These are phyloP conservation scores for Bombus impatiens DNA, from an alignment of 1,140 invertebrate genomes.

Conservation along the genomic window DNA sequence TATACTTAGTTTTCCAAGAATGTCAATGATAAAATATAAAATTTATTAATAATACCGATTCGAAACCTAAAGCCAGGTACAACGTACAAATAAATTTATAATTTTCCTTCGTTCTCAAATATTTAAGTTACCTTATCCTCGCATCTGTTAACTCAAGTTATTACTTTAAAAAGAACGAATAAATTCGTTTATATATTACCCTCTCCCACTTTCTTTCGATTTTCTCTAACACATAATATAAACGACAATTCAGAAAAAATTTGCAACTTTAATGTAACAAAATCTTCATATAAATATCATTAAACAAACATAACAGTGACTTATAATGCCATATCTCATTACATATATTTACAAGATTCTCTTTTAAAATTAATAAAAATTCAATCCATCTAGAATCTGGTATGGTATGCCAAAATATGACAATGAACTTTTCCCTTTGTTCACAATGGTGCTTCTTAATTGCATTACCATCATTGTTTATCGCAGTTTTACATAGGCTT, in stretches of 20 bases:
- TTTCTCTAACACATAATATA: constrained; percentile 9
- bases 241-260: constrained; percentile 10
- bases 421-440: background rate
- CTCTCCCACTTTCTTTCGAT: constrained; percentile 29
- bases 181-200: constrained; percentile 54
- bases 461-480: background rate
- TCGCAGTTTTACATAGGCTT: constrained; percentile 33
- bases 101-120: constrained; percentile 20
- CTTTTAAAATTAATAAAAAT: background rate
- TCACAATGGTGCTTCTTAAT: background rate
- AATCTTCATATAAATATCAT: constrained; percentile 19
- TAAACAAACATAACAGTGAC: constrained; percentile 39
- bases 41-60: constrained; percentile 15
- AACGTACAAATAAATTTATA: constrained; percentile 32
- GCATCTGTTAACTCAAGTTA: constrained; percentile 17
- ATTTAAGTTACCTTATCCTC: constrained; percentile 36
- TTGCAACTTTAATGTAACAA: constrained; percentile 18
- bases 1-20: background rate
- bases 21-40: background rate
- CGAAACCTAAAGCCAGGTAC: constrained; percentile 36
- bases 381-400: constrained; percentile 6
- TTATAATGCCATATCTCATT: background rate
- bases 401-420: constrained; percentile 6
- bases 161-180: constrained; percentile 32
- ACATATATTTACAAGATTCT: constrained; percentile 9